Base-by-base conservation (phyloP, 2,797 vertebrate species). In the Sebastes minor region DNA sequence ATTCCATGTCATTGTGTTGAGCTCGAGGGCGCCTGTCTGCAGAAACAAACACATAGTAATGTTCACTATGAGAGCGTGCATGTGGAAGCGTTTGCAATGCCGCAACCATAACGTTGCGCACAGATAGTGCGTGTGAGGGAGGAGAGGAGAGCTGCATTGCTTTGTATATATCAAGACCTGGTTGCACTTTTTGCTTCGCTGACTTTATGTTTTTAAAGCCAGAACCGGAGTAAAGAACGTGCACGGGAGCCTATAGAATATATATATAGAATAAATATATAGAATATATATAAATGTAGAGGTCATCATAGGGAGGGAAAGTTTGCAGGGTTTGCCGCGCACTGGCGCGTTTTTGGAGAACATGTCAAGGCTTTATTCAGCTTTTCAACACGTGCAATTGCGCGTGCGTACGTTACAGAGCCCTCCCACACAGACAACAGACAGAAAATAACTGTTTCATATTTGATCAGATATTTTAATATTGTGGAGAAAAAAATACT, bases 91-190 rank as follows among this genome's bases (percentile, higher is more conserved):
- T 52, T 81, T 11, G 33, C 72, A 73, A 14, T 95, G 90, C 91
- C 90, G 93, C 94, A 94, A 74, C 84, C 84, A 57, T 82, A 85
- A 65, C 82, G 67, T 52, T 83, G 88, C 85, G 88, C 90, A 46
- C 83, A 71, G 76, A 78, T 55, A 68, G 72, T 33, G 83, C 6
- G 42, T 30, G 85, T n/a, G 74, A 67, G 71, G 66, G 71, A 52
- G 74, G 65, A 60, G 76, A 71, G 59, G 27, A 74, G 60, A 91
- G 88, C 95, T 94, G 95, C 95, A 95, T 89, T 93, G 89, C 91
- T 95, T 94, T 93, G 91, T 94, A 95, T 94, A 95, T 88, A 82
- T 89, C 79, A 69, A 30, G 70, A 87, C 75, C 80, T 75, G 85
- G 86, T 90, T n/a, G 76, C 81, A 59, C 76, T 71, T 76, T 49